These are phyloP conservation scores for Apotomis capreana DNA, from an alignment of 2,888 invertebrate genomes.

Conservation along the genomic window DNA sequence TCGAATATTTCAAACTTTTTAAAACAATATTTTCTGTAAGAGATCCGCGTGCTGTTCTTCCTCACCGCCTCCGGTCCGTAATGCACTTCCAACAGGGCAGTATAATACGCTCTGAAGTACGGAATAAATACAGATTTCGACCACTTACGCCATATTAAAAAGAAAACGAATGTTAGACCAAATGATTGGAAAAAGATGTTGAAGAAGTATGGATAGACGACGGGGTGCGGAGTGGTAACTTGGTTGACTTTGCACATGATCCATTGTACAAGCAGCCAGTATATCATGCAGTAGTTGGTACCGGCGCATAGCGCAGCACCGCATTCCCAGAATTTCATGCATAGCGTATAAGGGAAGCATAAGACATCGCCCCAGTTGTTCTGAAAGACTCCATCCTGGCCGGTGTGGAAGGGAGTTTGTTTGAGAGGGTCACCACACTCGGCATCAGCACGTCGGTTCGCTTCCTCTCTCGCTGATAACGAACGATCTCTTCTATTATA, in stretches of 20 bases:
- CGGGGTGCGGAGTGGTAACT: conserved; percentile 13
- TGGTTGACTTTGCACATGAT: conserved; percentile 11
- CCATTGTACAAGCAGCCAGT: conserved; percentile 21
- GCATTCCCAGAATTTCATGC: conserved; percentile 30
- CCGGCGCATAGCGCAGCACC: conserved; percentile 19
- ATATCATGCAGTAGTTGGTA: conserved; percentile 24
- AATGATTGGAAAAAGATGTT: conserved; percentile 25
- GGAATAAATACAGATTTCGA: conserved; percentile 3
- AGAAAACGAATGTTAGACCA: background rate
- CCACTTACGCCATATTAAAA: background rate
- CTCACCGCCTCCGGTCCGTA: background rate
- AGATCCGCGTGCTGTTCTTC: conserved; percentile 49
- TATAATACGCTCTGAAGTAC: conserved; percentile 20
- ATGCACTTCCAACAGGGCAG: conserved; percentile 19
- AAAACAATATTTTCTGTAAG: conserved; percentile 72
- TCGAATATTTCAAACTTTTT: conserved; percentile 74
- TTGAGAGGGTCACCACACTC: conserved; percentile 17
- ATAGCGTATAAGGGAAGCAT: conserved; percentile 24
- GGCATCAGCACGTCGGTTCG: too few relatives aligned
- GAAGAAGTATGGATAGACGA: conserved; percentile 25
- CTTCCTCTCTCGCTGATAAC: too few relatives aligned
- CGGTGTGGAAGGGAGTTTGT: background rate
- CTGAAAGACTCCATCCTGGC: conserved; percentile 16
- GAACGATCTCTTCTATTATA: background rate
- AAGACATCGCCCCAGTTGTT: conserved; percentile 21